phyloP scores from a whole-genome alignment of 2,888 invertebrate species.

The Hybos culiciformis region DNA sequence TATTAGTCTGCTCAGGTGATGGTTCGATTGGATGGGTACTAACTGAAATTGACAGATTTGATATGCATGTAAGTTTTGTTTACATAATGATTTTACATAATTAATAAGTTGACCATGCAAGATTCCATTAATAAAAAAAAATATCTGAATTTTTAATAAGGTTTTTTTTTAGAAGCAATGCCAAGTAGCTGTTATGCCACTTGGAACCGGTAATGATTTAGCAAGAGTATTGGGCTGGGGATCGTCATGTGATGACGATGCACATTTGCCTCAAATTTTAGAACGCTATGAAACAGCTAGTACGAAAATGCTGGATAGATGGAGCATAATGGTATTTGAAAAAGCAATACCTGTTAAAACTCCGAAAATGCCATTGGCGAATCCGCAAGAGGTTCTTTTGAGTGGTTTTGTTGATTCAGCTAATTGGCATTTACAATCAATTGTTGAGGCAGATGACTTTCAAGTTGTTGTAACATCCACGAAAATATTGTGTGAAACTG shows the following conservation, averaged over 20 bases:
- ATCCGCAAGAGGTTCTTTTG: conserved; percentile 38
- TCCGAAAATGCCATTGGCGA: conserved; percentile 38
- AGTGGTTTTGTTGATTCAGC: conserved; percentile 65
- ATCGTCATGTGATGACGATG: conserved; percentile 87
- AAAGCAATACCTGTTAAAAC: conserved; percentile 50
- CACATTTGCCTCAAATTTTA: conserved; percentile 78
- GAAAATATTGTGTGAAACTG: conserved; percentile 62
- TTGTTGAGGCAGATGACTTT: conserved; percentile 70
- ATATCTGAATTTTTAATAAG: background rate
- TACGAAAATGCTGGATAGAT: conserved; percentile 93
- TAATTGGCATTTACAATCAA: conserved; percentile 68
- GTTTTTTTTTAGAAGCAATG: conserved; percentile 57
- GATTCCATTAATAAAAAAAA: background rate
- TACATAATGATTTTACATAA: background rate
- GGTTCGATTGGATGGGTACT: conserved; percentile 98
- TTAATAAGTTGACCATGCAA: background rate
- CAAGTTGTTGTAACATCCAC: conserved; percentile 57
- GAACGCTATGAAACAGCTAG: conserved; percentile 94
- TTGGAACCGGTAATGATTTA: conserved; percentile 94
- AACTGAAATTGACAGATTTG: conserved; percentile 86
- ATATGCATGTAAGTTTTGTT: conserved; percentile 70
- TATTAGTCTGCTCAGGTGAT: conserved; percentile 93
- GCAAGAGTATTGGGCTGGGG: conserved; percentile 95
- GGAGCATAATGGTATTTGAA: conserved; percentile 93
- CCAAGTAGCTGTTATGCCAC: conserved; percentile 85